phyloP scores from a whole-genome alignment of 2,888 invertebrate species.

The Strigamia crassipes region DNA sequence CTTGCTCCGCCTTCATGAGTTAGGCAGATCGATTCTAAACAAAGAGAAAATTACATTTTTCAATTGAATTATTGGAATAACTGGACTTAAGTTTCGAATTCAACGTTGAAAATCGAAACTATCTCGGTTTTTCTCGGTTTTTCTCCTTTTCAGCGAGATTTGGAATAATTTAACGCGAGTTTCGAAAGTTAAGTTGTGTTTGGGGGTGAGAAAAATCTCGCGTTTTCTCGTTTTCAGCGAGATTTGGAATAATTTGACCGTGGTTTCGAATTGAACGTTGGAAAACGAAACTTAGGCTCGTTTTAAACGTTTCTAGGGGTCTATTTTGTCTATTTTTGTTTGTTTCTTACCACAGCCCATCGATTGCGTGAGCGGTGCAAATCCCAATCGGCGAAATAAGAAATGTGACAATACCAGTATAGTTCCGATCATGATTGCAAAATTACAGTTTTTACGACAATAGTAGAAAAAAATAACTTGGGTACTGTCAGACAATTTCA shows the following conservation, averaged over 20 bases:
- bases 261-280: too few relatives aligned
- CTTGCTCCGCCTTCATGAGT: conserved; percentile 33
- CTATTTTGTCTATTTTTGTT: neutral
- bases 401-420: neutral
- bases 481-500: neutral
- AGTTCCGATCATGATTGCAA: neutral
- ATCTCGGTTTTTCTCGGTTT: too few relatives aligned
- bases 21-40: neutral
- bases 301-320: neutral
- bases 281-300: too few relatives aligned
- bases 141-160: too few relatives aligned
- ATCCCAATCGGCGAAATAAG: neutral
- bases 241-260: too few relatives aligned
- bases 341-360: neutral
- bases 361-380: neutral
- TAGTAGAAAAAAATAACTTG: neutral
- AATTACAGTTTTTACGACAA: neutral
- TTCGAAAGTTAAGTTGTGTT: too few relatives aligned
- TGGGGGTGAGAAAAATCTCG: too few relatives aligned
- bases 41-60: neutral
- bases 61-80: neutral
- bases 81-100: neutral
- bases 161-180: too few relatives aligned
- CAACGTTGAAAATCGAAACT: too few relatives aligned
- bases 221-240: too few relatives aligned